These are phyloP conservation scores for Chaetops frenatus DNA, from an alignment of 2,113 vertebrate species.

Conservation along the genomic window DNA sequence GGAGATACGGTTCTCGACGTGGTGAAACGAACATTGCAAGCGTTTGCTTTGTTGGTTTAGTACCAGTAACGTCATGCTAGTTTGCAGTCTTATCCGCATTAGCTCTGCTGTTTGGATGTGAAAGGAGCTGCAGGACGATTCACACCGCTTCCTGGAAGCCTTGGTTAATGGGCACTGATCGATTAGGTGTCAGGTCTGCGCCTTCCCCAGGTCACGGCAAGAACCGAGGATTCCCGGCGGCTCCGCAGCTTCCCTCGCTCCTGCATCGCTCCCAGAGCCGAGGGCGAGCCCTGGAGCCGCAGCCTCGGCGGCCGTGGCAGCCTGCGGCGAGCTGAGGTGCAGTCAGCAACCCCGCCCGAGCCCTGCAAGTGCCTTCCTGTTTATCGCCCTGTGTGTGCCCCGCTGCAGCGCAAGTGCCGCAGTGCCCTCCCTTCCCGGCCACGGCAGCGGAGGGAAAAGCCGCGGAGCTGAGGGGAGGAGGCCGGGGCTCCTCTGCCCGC, in stretches of 20 bases:
- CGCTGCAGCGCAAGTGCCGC: not conserved
- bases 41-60: not conserved
- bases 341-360: not conserved
- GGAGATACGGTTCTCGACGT: not conserved
- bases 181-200: not conserved
- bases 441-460: fast-evolving
- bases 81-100: not conserved
- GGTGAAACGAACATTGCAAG: not conserved
- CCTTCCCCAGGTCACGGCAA: not conserved
- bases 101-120: not conserved
- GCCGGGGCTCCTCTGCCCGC: not conserved
- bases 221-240: not conserved
- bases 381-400: not conserved
- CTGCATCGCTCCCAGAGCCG: not conserved
- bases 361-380: no score
- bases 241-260: not conserved
- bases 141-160: not conserved
- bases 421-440: not conserved
- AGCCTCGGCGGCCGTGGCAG: not conserved
- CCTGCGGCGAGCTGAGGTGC: not conserved
- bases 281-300: not conserved
- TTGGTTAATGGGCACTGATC: not conserved
- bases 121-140: not conserved
- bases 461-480: fast-evolving
- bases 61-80: not conserved